Evolutionary conservation across 64 coral and sea anemone genomes (phyloP).

Genomic region (Acropora tenuis): DNA sequence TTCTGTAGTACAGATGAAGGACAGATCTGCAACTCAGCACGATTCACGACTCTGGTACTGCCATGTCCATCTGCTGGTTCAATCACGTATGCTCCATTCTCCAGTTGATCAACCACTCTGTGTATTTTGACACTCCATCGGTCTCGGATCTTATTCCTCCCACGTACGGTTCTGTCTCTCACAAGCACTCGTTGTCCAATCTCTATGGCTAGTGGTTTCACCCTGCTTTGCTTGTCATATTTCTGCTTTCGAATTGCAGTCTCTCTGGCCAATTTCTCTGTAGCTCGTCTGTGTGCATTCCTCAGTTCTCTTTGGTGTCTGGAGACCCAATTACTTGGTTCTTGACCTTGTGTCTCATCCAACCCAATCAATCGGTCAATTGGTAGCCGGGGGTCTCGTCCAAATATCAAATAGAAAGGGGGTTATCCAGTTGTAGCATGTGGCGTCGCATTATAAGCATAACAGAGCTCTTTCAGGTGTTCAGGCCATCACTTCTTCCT

Average conservation of each 20-base stretch:
- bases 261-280: constrained; percentile 5
- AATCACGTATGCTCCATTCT: constrained; percentile 64
- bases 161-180: neutral
- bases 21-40: constrained; percentile 52
- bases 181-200: constrained; percentile 34
- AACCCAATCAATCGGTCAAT: constrained; percentile 23
- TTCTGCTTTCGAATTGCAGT: constrained; percentile 21
- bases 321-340: constrained; percentile 25
- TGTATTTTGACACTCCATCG: constrained; percentile 38
- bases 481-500: constrained; percentile 13
- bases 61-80: constrained; percentile 69
- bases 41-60: constrained; percentile 7
- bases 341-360: neutral
- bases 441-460: neutral
- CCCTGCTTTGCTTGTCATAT: constrained; percentile 8
- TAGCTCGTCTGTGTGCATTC: constrained; percentile 23
- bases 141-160: constrained; percentile 62
- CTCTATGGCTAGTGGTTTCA: neutral
- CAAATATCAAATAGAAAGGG: too few relatives aligned
- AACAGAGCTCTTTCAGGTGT: constrained; percentile 4
- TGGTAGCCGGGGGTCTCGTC: neutral
- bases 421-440: too few relatives aligned
- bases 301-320: constrained; percentile 25
- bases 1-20: too few relatives aligned
- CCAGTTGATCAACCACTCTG: constrained; percentile 47